phyloP scores from a whole-genome alignment of 2,797 vertebrate genomes.

The Ctenopoma multispine region DNA sequence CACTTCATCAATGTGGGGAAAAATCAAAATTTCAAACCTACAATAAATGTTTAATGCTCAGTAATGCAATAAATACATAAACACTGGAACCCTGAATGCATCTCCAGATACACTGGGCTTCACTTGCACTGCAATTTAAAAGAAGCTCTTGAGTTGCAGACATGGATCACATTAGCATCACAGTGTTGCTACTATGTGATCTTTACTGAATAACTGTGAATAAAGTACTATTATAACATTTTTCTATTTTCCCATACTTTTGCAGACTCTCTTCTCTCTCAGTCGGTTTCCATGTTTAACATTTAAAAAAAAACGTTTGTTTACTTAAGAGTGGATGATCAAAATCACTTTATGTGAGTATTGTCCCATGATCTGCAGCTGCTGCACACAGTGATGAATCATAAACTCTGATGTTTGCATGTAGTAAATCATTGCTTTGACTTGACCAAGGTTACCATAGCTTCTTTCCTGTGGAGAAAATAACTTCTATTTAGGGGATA shows the following conservation, averaged over 20 bases:
- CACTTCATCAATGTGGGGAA: conserved; percentile 47
- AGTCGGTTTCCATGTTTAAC: conserved; percentile 33
- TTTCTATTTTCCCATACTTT: conserved; percentile 77
- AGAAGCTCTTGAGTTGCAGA: conserved; percentile 45
- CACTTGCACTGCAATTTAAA: conserved; percentile 57
- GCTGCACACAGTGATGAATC: conserved; percentile 38
- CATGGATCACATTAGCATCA: conserved; percentile 46
- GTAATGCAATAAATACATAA: conserved; percentile 42
- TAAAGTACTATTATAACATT: conserved; percentile 63
- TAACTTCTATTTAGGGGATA: conserved; percentile 46
- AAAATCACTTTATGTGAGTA: conserved; percentile 20
- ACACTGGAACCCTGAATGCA: conserved; percentile 54
- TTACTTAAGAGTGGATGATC: conserved; percentile 38
- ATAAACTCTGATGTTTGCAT: conserved; percentile 41
- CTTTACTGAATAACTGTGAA: conserved; percentile 58
- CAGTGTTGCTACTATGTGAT: conserved; percentile 27
- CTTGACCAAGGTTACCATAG: conserved; percentile 41
- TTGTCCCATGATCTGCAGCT: conserved; percentile 31
- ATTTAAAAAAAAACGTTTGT: conserved; percentile 36
- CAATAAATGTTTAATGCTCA: conserved; percentile 36
- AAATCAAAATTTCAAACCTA: conserved; percentile 51
- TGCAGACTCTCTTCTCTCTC: conserved; percentile 52
- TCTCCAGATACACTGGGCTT: conserved; percentile 46
- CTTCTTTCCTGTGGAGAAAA: conserved; percentile 52
- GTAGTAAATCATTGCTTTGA: conserved; percentile 47